Conservation (phyloP, 2,797 vertebrate species). For the Coilia nasus region DNA sequence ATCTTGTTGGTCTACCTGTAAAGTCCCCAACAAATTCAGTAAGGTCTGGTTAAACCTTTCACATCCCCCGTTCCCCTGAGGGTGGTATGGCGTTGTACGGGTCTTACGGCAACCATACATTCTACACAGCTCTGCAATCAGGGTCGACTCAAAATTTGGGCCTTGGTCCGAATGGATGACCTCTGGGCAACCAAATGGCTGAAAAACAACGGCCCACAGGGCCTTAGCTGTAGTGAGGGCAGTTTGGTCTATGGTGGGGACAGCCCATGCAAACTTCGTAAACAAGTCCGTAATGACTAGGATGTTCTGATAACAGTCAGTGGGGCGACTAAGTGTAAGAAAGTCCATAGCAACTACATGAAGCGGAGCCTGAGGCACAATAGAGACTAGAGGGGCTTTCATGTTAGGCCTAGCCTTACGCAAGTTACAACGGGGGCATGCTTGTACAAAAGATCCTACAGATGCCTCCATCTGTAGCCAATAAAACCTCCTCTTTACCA, state of each 20-base stretch:
- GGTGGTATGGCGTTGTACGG: constrained; percentile 8
- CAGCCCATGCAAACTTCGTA: too few species aligned
- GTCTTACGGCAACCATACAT: constrained; percentile 26
- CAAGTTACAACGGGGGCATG: too few species aligned
- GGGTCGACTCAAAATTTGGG: not conserved
- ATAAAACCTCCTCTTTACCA: too few species aligned
- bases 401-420: too few species aligned
- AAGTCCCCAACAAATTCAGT: not conserved
- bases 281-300: too few species aligned
- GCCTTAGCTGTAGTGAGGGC: not conserved
- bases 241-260: not conserved
- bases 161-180: not conserved
- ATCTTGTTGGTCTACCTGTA: not conserved
- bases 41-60: constrained; percentile 28
- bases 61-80: constrained; percentile 33
- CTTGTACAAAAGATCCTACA: too few species aligned
- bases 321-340: not conserved
- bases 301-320: not conserved
- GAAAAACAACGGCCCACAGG: not conserved
- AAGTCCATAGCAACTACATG: not conserved
- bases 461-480: too few species aligned
- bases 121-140: not conserved
- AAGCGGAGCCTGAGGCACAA: too few species aligned
- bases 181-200: constrained; percentile 27
- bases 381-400: too few species aligned